Conservation (phyloP, 2,797 vertebrate genomes). For the Balearica regulorum region DNA sequence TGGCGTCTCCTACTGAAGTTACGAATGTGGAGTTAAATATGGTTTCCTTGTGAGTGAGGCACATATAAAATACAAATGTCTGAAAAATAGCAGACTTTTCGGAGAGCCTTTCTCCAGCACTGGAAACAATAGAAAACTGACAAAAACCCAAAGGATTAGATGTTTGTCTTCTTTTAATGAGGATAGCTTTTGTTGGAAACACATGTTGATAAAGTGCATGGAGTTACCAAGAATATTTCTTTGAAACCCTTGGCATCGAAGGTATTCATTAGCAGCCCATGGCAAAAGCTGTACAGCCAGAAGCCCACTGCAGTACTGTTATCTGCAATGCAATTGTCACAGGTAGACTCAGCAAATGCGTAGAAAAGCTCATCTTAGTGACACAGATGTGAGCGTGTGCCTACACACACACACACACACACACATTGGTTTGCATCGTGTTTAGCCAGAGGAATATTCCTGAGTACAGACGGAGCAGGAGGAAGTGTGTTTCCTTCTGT, state of each 20-base stretch:
- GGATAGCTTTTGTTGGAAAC: slow-evolving; percentile 36
- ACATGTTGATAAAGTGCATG: not conserved
- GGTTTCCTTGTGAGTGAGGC: not conserved
- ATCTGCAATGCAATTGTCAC: not conserved
- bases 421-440: not conserved
- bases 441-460: not conserved
- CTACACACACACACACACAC: not conserved
- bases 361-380: not conserved
- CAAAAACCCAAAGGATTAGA: slow-evolving; percentile 20
- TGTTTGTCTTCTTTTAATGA: slow-evolving; percentile 33
- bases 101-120: not conserved
- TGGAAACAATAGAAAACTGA: slow-evolving; percentile 5
- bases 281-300: slow-evolving; percentile 36
- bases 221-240: slow-evolving; percentile 39
- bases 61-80: not conserved
- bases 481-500: not conserved
- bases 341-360: slow-evolving; percentile 1
- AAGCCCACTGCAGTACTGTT: not conserved
- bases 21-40: not conserved
- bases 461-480: not conserved
- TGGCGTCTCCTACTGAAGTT: not conserved
- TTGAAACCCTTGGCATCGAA: slow-evolving; percentile 33
- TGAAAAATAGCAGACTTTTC: not conserved
- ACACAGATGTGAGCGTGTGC: not conserved
- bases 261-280: slow-evolving; percentile 29